Conservation (phyloP, 2,113 vertebrate genomes). For the Triplophysa tibetana region DNA sequence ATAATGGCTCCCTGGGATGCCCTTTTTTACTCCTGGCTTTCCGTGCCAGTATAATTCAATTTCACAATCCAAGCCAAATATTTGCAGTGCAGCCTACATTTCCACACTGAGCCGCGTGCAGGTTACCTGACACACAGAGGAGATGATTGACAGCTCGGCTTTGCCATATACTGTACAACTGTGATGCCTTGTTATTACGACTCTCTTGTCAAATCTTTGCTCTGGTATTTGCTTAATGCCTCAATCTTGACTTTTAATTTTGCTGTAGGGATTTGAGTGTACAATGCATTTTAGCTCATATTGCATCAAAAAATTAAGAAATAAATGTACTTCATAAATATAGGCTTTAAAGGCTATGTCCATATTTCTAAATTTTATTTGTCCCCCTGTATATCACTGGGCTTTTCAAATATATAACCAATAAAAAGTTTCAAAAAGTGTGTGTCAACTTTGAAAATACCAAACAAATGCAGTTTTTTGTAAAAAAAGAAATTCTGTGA, state of each 20-base stretch:
- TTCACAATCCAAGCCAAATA: constrained; percentile 74
- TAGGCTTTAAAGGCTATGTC: too few species aligned
- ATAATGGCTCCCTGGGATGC: constrained; percentile 76
- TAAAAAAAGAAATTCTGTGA: too few species aligned
- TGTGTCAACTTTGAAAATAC: too few species aligned
- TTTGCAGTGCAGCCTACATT: constrained; percentile 72
- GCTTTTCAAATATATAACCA: too few species aligned
- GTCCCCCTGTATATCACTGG: too few species aligned
- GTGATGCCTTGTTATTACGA: neutral
- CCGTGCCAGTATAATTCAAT: constrained; percentile 75
- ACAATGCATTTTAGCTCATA: neutral
- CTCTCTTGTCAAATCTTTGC: constrained; percentile 12
- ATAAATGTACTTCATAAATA: too few species aligned
- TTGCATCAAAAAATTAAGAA: neutral
- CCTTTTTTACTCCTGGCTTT: constrained; percentile 68
- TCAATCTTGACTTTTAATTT: neutral
- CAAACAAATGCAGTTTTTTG: too few species aligned
- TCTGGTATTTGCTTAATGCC: neutral
- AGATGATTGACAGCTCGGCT: constrained; percentile 8
- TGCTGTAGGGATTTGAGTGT: neutral
- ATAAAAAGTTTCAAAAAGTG: too few species aligned
- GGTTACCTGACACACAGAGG: constrained; percentile 53
- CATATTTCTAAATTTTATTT: too few species aligned
- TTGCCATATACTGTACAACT: constrained; percentile 1
- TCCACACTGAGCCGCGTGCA: constrained; percentile 68